Conservation (phyloP, 2,888 invertebrate genomes). For the Idaea straminata region DNA sequence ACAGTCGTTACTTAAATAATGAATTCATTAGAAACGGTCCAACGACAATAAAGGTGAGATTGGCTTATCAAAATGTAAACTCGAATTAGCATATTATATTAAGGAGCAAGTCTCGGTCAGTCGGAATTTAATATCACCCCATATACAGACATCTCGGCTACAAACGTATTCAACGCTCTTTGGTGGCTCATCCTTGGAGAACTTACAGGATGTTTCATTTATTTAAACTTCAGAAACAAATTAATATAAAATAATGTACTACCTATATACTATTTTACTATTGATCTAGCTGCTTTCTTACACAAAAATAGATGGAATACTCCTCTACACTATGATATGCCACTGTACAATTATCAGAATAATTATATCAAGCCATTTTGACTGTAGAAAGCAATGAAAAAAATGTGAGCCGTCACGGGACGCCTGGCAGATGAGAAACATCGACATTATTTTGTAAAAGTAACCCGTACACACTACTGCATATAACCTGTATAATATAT, state of each 20-base stretch:
- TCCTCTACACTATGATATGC: no score
- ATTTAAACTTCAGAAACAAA: background rate
- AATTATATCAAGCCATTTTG: no score
- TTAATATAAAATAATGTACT: background rate
- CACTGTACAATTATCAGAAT: no score
- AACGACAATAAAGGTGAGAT: background rate
- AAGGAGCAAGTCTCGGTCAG: slow-evolving; percentile 50
- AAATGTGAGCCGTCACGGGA: no score
- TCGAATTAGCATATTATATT: slow-evolving; percentile 59
- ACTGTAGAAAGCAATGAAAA: no score
- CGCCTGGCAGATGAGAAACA: no score
- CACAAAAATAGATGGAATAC: no score
- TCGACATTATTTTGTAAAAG: no score
- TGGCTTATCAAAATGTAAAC: slow-evolving; percentile 26
- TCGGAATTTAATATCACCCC: slow-evolving; percentile 68
- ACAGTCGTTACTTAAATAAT: background rate
- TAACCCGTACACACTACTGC: no score
- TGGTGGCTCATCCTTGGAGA: slow-evolving; percentile 41
- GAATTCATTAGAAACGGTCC: background rate
- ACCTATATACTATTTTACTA: no score
- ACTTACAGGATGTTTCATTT: slow-evolving; percentile 45
- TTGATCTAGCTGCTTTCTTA: no score
- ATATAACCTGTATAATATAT: no score
- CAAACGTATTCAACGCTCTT: slow-evolving; percentile 60
- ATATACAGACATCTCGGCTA: slow-evolving; percentile 61